Conservation (phyloP, 2,113 vertebrate species). For the Garra rufa region DNA sequence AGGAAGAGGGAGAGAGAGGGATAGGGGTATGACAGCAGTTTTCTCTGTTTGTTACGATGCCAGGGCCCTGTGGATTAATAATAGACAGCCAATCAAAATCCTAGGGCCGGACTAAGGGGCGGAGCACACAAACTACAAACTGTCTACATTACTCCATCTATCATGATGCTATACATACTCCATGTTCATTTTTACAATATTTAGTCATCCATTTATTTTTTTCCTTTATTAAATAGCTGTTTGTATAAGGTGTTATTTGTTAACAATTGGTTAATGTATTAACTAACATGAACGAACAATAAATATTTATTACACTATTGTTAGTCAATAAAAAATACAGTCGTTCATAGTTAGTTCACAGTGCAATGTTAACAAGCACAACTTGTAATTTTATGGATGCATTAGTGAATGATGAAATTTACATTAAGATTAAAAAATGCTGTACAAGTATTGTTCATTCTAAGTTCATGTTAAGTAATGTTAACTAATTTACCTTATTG, state of each 20-base stretch:
- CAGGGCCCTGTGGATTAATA: slow-evolving; percentile 46
- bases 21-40: not conserved
- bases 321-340: too few species aligned
- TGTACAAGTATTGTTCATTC: too few species aligned
- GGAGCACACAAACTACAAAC: slow-evolving; percentile 21
- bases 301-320: not conserved
- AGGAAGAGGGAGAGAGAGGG: not conserved
- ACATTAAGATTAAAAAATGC: too few species aligned
- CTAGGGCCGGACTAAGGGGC: slow-evolving; percentile 18
- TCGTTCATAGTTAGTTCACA: too few species aligned
- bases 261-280: too few species aligned
- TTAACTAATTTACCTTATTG: too few species aligned
- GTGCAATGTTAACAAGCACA: too few species aligned
- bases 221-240: not conserved
- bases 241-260: not conserved
- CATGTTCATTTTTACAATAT: slow-evolving; percentile 37
- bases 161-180: not conserved
- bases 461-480: too few species aligned
- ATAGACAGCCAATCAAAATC: slow-evolving; percentile 56
- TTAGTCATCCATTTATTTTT: not conserved
- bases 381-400: too few species aligned
- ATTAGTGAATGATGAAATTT: too few species aligned
- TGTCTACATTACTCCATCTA: slow-evolving; percentile 17
- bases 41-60: slow-evolving; percentile 36
- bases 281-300: too few species aligned